phyloP scores from a whole-genome alignment of 2,888 invertebrate species.

The Leptura quadrifasciata region DNA sequence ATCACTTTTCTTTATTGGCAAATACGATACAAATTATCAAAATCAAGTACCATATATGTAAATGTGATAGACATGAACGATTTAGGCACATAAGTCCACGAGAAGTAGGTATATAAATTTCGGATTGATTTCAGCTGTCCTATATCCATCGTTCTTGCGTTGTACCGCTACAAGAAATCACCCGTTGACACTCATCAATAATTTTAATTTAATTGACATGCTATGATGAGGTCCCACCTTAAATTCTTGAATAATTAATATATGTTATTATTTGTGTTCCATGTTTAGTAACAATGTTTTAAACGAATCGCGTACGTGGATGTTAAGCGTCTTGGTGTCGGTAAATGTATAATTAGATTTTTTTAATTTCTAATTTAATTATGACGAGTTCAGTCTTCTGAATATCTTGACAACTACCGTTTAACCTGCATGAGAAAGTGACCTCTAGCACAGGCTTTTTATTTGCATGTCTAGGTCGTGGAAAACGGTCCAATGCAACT shows the following conservation, averaged over 20 bases:
- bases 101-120: not conserved
- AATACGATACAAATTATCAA: no score
- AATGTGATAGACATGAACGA: no score
- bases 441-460: not conserved
- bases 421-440: not conserved
- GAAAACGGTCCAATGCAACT: not conserved
- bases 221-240: slow-evolving; percentile 11
- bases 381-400: not conserved
- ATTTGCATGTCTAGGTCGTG: not conserved
- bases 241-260: slow-evolving; percentile 16
- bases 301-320: not conserved
- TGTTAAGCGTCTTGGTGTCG: not conserved
- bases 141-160: not conserved
- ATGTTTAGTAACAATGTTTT: slow-evolving; percentile 23
- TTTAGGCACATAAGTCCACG: no score
- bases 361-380: slow-evolving; percentile 23
- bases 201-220: slow-evolving; percentile 10
- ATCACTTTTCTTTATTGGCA: no score
- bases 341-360: slow-evolving; percentile 19
- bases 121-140: not conserved
- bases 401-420: slow-evolving; percentile 4
- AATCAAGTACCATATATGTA: no score
- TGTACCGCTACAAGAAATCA: slow-evolving; percentile 9
- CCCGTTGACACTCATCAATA: slow-evolving; percentile 24
- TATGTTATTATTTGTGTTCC: not conserved